Conservation (phyloP, 2,888 invertebrate species). For the Sycophila texana region DNA sequence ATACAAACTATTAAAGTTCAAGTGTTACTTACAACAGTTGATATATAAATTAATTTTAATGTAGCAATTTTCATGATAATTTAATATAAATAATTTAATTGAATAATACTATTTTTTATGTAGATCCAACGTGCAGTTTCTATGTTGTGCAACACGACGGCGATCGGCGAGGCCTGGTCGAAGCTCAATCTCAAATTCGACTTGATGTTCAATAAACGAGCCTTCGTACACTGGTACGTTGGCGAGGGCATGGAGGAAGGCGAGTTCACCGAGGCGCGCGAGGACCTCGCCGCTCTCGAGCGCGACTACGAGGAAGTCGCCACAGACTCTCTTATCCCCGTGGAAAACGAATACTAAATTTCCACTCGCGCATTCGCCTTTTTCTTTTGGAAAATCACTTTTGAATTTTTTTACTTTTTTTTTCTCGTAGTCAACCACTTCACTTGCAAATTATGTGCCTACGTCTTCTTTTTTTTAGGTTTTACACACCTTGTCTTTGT, state of each 20-base stretch:
- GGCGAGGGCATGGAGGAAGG: constrained; percentile 93
- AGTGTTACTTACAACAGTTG: too few species aligned
- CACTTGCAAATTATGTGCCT: too few species aligned
- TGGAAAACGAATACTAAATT: too few species aligned
- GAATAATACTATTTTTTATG: constrained; percentile 10
- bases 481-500: too few species aligned
- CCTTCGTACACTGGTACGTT: constrained; percentile 97
- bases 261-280: constrained; percentile 91
- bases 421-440: too few species aligned
- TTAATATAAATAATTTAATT: constrained; percentile 1
- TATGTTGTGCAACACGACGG: constrained; percentile 72
- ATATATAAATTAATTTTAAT: too few species aligned
- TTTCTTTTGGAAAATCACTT: too few species aligned
- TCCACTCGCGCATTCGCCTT: too few species aligned
- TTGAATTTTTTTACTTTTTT: too few species aligned
- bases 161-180: constrained; percentile 74
- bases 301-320: constrained; percentile 89
- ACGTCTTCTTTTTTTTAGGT: too few species aligned
- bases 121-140: constrained; percentile 71
- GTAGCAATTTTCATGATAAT: too few species aligned
- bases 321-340: constrained; percentile 79
- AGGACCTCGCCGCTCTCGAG: constrained; percentile 88
- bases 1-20: too few species aligned
- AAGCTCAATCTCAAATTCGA: constrained; percentile 96
- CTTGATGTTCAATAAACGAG: constrained; percentile 96